A percentile compares a stretch with the other conserved stretches of the same genome.
phyloP scores from a whole-genome alignment of 2,888 invertebrate species.

The Agrochola circellaris region DNA sequence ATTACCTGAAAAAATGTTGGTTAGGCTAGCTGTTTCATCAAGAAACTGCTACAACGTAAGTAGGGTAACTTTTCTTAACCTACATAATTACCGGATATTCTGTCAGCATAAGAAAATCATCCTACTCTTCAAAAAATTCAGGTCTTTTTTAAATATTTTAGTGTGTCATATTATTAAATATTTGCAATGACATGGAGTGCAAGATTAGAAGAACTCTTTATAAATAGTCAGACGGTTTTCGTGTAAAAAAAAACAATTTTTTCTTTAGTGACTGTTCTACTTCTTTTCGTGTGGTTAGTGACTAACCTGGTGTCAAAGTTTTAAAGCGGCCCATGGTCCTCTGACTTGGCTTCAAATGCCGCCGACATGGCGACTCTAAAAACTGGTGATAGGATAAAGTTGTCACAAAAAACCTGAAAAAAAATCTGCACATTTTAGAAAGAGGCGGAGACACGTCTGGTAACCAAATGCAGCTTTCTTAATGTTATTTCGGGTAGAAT shows the following conservation, averaged over 20 bases:
- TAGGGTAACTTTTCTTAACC: no score
- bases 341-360: no score
- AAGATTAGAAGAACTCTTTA: not conserved
- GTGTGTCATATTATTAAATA: no score
- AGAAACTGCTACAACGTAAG: not conserved
- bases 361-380: not conserved
- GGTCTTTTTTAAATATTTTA: no score
- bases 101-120: not conserved
- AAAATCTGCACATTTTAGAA: not conserved
- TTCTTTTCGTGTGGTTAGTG: no score
- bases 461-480: slow-evolving; percentile 6
- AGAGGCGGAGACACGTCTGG: not conserved
- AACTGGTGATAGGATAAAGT: not conserved
- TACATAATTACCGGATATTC: not conserved
- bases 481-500: slow-evolving; percentile 16
- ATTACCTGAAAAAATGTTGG: not conserved
- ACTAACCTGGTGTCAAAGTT: no score
- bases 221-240: not conserved
- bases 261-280: not conserved
- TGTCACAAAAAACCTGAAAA: not conserved
- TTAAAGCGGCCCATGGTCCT: no score
- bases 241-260: not conserved
- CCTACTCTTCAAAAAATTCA: not conserved
- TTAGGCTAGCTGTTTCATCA: not conserved
- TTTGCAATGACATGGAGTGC: not conserved